Evolutionary conservation across 2,113 vertebrate genomes (phyloP), one percentile per base, ranked within the genome.

Genomic region (Nansenia antarctica): DNA sequence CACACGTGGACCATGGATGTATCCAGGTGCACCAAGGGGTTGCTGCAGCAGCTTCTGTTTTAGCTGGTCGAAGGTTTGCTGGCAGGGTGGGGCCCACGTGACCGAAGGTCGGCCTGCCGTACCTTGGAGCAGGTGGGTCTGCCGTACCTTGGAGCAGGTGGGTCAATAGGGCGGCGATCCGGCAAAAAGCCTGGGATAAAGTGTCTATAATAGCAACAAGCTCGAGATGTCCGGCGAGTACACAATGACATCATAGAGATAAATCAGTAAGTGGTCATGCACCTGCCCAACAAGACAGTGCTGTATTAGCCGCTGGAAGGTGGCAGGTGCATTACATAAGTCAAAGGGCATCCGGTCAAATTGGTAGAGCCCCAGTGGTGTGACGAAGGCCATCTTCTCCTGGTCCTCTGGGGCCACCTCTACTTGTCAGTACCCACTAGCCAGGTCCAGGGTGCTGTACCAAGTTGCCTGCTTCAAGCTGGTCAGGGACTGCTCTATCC

Each of bases 251-350:
- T 81, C 62, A 72, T 73, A 59, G 3, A 78, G 3, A 1, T 73
- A 81, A 22, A 77, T 52, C 2, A 74, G 1, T 1, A 65, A 54
- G 0, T 75, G 22, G 30, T 69, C 58, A n/a, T n/a, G n/a, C n/a
- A 76, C 69, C 54, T 62, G 0, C 32, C 37, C 68, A 2, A 62
- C 63, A 9, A 70, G 14, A 20, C 69, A 76, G 9, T 3, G 9
- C 12, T 82, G 69, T 62, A 73, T 72, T 22, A 79, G 27, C 18
- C 53, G 47, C 30, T 78, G 62, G 27, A 81, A 74, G 1, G 45
- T 65, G 11, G 63, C 67, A 1, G 68, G 60, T n/a, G n/a, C n/a
- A n/a, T n/a, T n/a, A n/a, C n/a, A n/a, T n/a, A n/a, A n/a, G n/a
- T n/a, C n/a, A 1, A 76, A 62, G 0, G 58, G 66, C 72, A 74